Evolutionary conservation across 2,797 vertebrate genomes (phyloP), one percentile per base, ranked within the genome.

Genomic region (Carapus acus): DNA sequence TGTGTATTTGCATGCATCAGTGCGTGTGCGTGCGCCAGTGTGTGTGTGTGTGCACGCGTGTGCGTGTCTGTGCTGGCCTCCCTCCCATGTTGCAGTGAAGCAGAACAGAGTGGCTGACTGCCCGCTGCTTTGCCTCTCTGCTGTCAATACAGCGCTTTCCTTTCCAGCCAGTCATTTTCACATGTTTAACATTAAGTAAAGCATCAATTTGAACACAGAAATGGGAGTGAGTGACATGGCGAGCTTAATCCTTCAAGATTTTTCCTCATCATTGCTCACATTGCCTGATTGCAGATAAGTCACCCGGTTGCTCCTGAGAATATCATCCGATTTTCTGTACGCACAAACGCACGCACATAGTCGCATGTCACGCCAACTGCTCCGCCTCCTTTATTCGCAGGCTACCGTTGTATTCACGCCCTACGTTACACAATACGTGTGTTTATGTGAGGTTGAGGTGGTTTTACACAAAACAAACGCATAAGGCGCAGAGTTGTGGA

Each of bases 91-190:
- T 79, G 83, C 83, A 81, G 81, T 81, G 78, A 74, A 85, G 85
- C 85, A 84, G 83, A 87, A 86, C 83, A 82, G 78, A 85, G 82
- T 83, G 83, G 80, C 83, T 82, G 83, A 70, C 82, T 84, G 78
- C 75, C 74, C 81, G 88, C 86, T 82, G 83, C 76, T 86, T 85
- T 76, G 70, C 77, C 78, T 78, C 74, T 56, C 78, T 80, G 72
- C 82, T 83, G 84, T 87, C 85, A 85, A 85, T 85, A 86, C 74
- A 84, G 76, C 76, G 72, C 74, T 59, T 77, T 80, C 83, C 82
- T 71, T 72, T 80, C 78, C 82, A 78, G 76, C 65, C 74, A 74
- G 73, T 77, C 81, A 71, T 83, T 79, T 83, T 82, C 77, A 72
- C 79, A 79, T 79, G 78, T 82, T 82, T 74, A 78, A 79, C 77